Evolutionary conservation across 2,888 invertebrate species (phyloP), one percentile per base, ranked within the genome.

Genomic region (Sicus ferrugineus): DNA sequence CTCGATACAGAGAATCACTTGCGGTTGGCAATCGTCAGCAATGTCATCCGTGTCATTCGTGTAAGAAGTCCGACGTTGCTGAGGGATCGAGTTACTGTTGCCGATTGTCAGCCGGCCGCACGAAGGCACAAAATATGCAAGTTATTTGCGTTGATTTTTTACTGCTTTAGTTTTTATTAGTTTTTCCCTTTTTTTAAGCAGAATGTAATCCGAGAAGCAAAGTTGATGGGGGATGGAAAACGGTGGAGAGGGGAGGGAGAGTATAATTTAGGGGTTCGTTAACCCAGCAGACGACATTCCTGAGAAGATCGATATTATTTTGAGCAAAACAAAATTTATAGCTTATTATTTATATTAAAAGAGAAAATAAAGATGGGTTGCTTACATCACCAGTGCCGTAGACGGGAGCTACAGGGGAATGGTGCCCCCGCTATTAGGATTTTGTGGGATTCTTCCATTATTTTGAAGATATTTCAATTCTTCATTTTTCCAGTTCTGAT

Each of bases 91-190:
- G 42, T 61, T 61, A 38, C 61, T 42, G 42, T 42, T 61, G 26
- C 61, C 42, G 42, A 61, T 42, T 42, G 38, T 61, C 56, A 30
- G 42, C 23, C 23, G 28, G 14, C 26, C n/a, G n/a, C n/a, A n/a
- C n/a, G n/a, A 23, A 23, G 26, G 26, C 54, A 14, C 26, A 23
- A 54, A 54, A 26, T 3, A 54, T 54, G 54, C 54, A 54, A 54
- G 54, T 54, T 54, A 54, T 61, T 59, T 38, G 61, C 21, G 26
- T 21, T 61, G 42, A 61, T 42, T 61, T 54, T 54, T 54, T 38
- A 38, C n/a, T 42, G 42, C 42, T 42, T 42, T 14, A 9, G 42
- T 42, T 16, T 14, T n/a, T n/a, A n/a, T n/a, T n/a, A 34, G 34
- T 34, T 34, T 34, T 34, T 2, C n/a, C 9, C 16, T 2, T 42